phyloP scores from a whole-genome alignment of 2,888 invertebrate genomes.

The Meiosimyza platycephala region DNA sequence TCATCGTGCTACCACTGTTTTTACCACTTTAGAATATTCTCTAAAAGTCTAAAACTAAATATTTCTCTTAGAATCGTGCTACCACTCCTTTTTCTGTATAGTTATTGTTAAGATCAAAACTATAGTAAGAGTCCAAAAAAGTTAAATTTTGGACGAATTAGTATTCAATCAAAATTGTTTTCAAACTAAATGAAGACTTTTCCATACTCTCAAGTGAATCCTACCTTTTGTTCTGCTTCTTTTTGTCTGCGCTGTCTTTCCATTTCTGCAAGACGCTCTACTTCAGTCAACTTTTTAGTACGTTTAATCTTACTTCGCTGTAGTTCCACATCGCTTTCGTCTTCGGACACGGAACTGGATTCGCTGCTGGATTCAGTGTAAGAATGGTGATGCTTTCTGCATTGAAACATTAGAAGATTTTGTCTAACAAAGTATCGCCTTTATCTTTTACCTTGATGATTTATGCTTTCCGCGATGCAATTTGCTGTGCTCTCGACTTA shows the following conservation, averaged over 20 bases:
- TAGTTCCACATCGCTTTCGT: constrained; percentile 68
- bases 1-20: no score
- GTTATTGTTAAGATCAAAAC: no score
- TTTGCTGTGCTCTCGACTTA: background rate
- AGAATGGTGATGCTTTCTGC: background rate
- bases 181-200: no score
- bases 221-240: constrained; percentile 86
- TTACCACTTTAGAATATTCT: no score
- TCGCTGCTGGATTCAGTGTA: constrained; percentile 65
- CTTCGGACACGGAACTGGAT: constrained; percentile 72
- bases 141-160: no score
- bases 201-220: background rate
- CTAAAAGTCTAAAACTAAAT: no score
- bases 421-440: background rate
- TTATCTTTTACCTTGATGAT: background rate
- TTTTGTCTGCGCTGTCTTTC: constrained; percentile 88
- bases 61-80: no score
- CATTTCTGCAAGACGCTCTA: constrained; percentile 88
- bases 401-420: background rate
- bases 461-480: constrained; percentile 1
- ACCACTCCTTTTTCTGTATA: no score
- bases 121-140: no score
- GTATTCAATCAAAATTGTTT: no score
- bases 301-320: constrained; percentile 64
- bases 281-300: constrained; percentile 83